Evolutionary conservation across 1,140 invertebrate species (phyloP).

Genomic region (Neotoxoptera formosana): DNA sequence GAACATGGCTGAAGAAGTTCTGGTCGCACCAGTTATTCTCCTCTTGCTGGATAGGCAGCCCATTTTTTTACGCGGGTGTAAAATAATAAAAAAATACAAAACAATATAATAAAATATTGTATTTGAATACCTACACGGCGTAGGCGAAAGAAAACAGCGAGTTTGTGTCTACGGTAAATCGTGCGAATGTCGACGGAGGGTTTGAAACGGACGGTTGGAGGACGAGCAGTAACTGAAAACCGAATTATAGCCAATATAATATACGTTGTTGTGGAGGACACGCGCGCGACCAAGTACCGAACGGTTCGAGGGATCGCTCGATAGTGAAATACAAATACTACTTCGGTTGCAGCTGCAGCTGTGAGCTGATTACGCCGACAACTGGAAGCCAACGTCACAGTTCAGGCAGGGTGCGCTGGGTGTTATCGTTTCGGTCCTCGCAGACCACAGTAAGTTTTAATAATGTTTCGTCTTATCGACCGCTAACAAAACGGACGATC

Average conservation of each 20-base stretch:
- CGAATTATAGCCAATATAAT: not conserved
- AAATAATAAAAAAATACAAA: not conserved
- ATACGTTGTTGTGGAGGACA: not conserved
- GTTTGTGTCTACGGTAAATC: not conserved
- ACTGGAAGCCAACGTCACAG: not conserved
- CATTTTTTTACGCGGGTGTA: not conserved
- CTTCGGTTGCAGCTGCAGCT: not conserved
- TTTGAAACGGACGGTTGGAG: not conserved
- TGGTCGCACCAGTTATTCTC: not conserved
- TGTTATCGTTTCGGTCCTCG: not conserved
- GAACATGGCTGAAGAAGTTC: not conserved
- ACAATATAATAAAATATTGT: not conserved
- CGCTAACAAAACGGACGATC: not conserved
- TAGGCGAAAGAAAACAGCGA: no score
- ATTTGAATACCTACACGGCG: not conserved
- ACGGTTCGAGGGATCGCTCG: not conserved
- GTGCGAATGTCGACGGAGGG: not conserved
- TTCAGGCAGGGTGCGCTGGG: not conserved
- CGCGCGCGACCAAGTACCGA: not conserved
- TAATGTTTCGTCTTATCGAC: not conserved
- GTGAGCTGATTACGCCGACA: not conserved
- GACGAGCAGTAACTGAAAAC: not conserved
- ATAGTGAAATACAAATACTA: not conserved
- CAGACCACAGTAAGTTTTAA: no score
- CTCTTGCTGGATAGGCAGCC: slow-evolving; percentile 36